These are phyloP conservation scores for Corythornis vintsioides DNA, from an alignment of 2,113 vertebrate genomes.

Conservation along the genomic window DNA sequence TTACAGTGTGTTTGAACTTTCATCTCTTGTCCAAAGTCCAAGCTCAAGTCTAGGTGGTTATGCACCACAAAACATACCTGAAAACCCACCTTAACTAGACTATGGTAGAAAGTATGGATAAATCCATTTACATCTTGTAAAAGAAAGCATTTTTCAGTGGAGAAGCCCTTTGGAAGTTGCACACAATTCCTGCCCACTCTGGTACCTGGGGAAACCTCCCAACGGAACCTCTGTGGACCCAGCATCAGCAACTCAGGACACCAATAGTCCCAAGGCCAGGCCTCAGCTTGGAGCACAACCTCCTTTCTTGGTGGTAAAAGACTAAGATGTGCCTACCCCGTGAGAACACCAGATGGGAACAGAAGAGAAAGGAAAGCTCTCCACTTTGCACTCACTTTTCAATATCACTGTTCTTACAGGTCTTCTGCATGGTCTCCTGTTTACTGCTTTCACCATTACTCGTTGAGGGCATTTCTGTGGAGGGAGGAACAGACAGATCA, in stretches of 20 bases:
- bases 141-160: background rate
- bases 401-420: slow-evolving; percentile 99
- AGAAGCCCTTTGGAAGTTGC: background rate
- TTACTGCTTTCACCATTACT: slow-evolving; percentile 98
- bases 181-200: background rate
- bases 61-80: background rate
- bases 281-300: background rate
- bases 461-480: slow-evolving; percentile 96
- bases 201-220: background rate
- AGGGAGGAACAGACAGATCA: background rate
- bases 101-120: background rate
- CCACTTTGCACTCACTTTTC: slow-evolving; percentile 88
- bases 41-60: background rate
- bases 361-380: background rate
- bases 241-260: background rate
- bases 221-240: background rate
- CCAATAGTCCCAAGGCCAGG: background rate
- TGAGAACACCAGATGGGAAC: background rate
- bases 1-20: background rate
- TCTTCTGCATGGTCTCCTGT: slow-evolving; percentile 92
- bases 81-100: background rate
- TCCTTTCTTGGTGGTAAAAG: background rate
- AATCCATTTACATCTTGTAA: background rate
- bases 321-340: background rate
- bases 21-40: background rate